These are phyloP conservation scores for Sphinx pinastri DNA, from an alignment of 2,888 invertebrate genomes.

Conservation along the genomic window DNA sequence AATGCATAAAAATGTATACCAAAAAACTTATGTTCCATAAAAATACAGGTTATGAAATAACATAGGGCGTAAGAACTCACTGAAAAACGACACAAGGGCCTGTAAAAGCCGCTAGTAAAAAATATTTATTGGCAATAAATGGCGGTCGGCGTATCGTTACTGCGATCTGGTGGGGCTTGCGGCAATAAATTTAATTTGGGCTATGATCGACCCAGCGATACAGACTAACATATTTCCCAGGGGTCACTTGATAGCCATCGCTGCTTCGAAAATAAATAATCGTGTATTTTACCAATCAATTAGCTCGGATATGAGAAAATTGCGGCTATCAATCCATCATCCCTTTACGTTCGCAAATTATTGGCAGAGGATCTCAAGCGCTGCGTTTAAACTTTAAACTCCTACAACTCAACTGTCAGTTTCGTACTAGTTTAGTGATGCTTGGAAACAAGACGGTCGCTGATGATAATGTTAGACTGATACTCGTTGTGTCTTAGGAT, in stretches of 20 bases:
- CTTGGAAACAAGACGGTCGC: too few relatives aligned
- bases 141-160: slow-evolving; percentile 63
- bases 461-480: too few relatives aligned
- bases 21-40: slow-evolving; percentile 48
- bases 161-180: slow-evolving; percentile 60
- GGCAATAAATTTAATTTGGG: slow-evolving; percentile 74
- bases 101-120: slow-evolving; percentile 68
- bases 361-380: too few relatives aligned
- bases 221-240: slow-evolving; percentile 52
- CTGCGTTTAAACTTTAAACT: too few relatives aligned
- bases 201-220: slow-evolving; percentile 55
- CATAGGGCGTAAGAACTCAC: slow-evolving; percentile 52
- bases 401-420: too few relatives aligned
- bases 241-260: slow-evolving; percentile 45
- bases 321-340: too few relatives aligned
- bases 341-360: too few relatives aligned
- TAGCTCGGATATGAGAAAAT: slow-evolving; percentile 1
- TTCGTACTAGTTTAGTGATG: too few relatives aligned
- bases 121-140: slow-evolving; percentile 76
- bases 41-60: slow-evolving; percentile 52
- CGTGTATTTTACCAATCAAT: slow-evolving; percentile 19
- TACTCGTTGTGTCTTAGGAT: too few relatives aligned
- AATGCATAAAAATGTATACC: slow-evolving; percentile 48
- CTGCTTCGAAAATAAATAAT: slow-evolving; percentile 18
- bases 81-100: slow-evolving; percentile 52